Base-by-base conservation (phyloP, 2,113 vertebrate genomes). In the Atherinomorus stipes region DNA sequence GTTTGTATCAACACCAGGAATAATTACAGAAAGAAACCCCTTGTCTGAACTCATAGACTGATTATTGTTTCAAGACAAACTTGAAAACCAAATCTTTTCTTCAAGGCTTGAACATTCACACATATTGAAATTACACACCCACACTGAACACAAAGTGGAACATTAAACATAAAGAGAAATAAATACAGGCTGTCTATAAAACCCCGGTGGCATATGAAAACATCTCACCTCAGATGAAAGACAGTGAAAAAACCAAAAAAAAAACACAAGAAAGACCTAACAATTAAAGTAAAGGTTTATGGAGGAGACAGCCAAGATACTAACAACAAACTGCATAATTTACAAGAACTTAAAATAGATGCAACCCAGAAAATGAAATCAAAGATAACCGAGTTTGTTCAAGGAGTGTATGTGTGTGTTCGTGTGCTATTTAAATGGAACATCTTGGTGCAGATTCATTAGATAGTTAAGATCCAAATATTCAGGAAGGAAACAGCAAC, bases 311-410 rank as follows among this genome's bases (percentile, higher is more conserved):
- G 67, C 52, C 75, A 77, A 72, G 73, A 76, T 68, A 61, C 73
- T 58, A 74, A 81, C 86, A 84, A 83, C 70, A 81, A 87, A 78
- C 80, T 84, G 66, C 80, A 87, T 84, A 88, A 89, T 85, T 88
- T 83, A 86, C 70, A 82, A 84, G 76, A 81, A 87, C 85, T 61
- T 83, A 80, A 90, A 90, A 90, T 88, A 88, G 88, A 71, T 47
- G 25, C 68, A 86, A 86, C 79, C 77, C 59, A 90, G 76, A 89
- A 87, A 82, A 68, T 78, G 59, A 81, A 76, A 87, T 81, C 80
- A 87, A 83, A 88, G 76, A 58, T 63, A 56, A 37, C 34, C 3
- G 50, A 58, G 69, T 45, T 66, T 63, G 18, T 47, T 53, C 22
- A 80, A 57, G 45, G 26, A 34, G 37, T 5, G 38, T 54, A 37